Percentiles rank a stretch among this genome's conserved stretches.
Evolutionary conservation across 2,113 vertebrate genomes (phyloP).

Genomic region (Isurus oxyrinchus): DNA sequence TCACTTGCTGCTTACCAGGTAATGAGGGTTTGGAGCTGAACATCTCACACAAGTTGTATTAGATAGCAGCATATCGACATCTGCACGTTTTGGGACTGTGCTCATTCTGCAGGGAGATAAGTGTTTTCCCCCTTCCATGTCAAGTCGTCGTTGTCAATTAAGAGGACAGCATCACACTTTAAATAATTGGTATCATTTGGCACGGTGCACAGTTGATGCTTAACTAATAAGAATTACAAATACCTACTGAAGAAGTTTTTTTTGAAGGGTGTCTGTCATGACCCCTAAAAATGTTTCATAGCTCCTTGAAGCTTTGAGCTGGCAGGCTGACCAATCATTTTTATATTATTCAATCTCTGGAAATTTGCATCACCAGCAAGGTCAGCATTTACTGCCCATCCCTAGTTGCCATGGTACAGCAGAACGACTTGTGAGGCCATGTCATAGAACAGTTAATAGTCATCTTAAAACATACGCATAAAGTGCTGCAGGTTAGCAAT

Average conservation of each 20-base stretch:
- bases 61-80: background rate
- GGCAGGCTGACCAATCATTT: background rate
- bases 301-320: background rate
- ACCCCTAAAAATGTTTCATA: background rate
- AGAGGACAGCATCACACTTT: background rate
- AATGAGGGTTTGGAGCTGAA: constrained; percentile 7
- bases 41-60: background rate
- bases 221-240: background rate
- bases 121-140: background rate
- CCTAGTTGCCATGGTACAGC: background rate
- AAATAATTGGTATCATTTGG: background rate
- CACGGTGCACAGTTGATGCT: background rate
- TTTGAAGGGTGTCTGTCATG: background rate
- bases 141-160: background rate
- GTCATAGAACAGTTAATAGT: too few relatives aligned
- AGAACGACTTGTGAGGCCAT: background rate
- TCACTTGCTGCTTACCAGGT: constrained; percentile 69
- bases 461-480: background rate
- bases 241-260: background rate
- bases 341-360: background rate
- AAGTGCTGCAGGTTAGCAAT: background rate
- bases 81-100: background rate
- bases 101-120: background rate
- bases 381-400: background rate
- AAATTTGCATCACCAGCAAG: background rate